phyloP scores from a whole-genome alignment of 37 sponge, comb jelly and placozoan species.

The Amphimedon queenslandica region DNA sequence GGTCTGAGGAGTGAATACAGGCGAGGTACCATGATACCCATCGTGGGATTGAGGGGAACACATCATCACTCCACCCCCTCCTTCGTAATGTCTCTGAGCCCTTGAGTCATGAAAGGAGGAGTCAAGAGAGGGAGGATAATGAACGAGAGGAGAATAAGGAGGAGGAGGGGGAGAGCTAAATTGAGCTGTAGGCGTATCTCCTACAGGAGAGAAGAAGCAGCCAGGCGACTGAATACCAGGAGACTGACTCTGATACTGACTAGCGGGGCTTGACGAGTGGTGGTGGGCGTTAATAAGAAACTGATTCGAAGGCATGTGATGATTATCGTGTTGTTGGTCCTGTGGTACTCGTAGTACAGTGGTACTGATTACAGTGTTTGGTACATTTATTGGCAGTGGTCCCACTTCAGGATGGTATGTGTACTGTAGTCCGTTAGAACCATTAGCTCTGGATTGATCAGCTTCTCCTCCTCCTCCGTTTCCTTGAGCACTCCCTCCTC shows the following conservation, averaged over 20 bases:
- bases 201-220: background rate
- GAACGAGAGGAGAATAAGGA: background rate
- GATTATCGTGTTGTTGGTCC: background rate
- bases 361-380: background rate
- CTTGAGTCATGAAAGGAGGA: too few species aligned
- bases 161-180: constrained; percentile 3
- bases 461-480: background rate
- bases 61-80: too few species aligned
- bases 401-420: background rate
- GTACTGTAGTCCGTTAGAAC: background rate
- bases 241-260: background rate
- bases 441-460: background rate
- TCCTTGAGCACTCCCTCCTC: too few species aligned
- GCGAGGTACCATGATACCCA: too few species aligned
- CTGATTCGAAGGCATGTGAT: background rate
- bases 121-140: background rate
- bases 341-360: background rate
- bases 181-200: background rate
- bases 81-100: too few species aligned
- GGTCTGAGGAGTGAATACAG: too few species aligned
- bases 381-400: background rate
- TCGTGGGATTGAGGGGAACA: too few species aligned
- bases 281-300: background rate
- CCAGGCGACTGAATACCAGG: background rate
- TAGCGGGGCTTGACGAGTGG: background rate